A percentile compares a stretch with the other conserved stretches of the same genome.
Conservation (phyloP, 2,888 invertebrate genomes). For the Neoscelio sp. region DNA sequence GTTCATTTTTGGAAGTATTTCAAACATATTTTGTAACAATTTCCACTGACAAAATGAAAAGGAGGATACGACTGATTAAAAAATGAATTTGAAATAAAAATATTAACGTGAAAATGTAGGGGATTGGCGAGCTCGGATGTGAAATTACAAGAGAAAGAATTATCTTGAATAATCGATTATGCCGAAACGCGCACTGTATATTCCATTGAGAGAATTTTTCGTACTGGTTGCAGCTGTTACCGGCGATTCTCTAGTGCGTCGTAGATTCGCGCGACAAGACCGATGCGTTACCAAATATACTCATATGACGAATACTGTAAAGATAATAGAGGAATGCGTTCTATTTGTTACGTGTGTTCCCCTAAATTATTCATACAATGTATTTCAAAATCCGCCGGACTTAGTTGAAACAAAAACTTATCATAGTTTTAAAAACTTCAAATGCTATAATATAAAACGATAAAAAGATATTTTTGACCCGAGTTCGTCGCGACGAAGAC, state of each 20-base stretch:
- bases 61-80: no score
- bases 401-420: slow-evolving; percentile 12
- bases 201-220: slow-evolving; percentile 64
- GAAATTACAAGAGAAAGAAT: slow-evolving; percentile 56
- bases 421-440: slow-evolving; percentile 11
- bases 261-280: slow-evolving; percentile 56
- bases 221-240: slow-evolving; percentile 58
- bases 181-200: slow-evolving; percentile 42
- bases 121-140: slow-evolving; percentile 27
- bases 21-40: slow-evolving; percentile 5
- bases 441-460: slow-evolving; percentile 20
- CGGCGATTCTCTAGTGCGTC: slow-evolving; percentile 56
- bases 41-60: no score
- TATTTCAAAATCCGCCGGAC: slow-evolving; percentile 37
- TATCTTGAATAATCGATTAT: slow-evolving; percentile 63
- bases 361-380: slow-evolving; percentile 43
- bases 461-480: slow-evolving; percentile 28
- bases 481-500: no score
- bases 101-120: slow-evolving; percentile 47
- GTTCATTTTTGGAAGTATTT: no score
- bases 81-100: slow-evolving; percentile 20
- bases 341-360: slow-evolving; percentile 27
- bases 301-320: slow-evolving; percentile 50
- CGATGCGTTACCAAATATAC: slow-evolving; percentile 37
- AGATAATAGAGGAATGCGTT: slow-evolving; percentile 31